Evolutionary conservation across 2,888 invertebrate genomes (phyloP).

Genomic region (Mythimna impura): DNA sequence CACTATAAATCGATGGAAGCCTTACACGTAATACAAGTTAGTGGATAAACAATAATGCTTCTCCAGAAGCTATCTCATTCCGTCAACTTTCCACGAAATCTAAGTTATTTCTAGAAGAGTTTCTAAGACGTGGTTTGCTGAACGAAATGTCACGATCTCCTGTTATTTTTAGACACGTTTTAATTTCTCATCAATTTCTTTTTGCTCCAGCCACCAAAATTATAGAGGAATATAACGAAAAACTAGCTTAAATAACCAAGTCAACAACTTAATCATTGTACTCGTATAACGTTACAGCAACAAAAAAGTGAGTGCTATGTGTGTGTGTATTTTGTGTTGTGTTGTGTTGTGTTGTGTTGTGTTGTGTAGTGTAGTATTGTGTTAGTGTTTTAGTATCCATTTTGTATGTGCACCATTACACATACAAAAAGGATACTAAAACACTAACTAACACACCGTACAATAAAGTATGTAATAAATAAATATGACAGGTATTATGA

Average conservation of each 20-base stretch:
- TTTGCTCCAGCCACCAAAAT: neutral
- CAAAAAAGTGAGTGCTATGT: neutral
- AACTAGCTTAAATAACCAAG: neutral
- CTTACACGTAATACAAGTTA: constrained; percentile 2
- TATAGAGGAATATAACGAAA: neutral
- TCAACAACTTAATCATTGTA: neutral
- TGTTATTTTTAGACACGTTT: constrained; percentile 22
- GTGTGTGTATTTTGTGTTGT: too few species aligned
- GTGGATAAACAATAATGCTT: constrained; percentile 1
- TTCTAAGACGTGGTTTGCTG: neutral
- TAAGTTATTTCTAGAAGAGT: neutral
- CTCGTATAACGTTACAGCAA: neutral
- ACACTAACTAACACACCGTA: too few species aligned
- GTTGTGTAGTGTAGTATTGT: too few species aligned
- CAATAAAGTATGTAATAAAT: too few species aligned
- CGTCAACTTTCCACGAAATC: neutral
- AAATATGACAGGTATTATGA: too few species aligned
- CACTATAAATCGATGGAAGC: neutral
- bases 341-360: too few species aligned
- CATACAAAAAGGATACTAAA: too few species aligned
- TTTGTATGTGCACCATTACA: too few species aligned
- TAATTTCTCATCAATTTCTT: constrained; percentile 26
- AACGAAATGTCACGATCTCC: neutral
- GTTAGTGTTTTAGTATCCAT: too few species aligned
- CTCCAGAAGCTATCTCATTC: neutral